phyloP scores from a whole-genome alignment of 1,140 invertebrate genomes.

The Adoxophyes honmai region DNA sequence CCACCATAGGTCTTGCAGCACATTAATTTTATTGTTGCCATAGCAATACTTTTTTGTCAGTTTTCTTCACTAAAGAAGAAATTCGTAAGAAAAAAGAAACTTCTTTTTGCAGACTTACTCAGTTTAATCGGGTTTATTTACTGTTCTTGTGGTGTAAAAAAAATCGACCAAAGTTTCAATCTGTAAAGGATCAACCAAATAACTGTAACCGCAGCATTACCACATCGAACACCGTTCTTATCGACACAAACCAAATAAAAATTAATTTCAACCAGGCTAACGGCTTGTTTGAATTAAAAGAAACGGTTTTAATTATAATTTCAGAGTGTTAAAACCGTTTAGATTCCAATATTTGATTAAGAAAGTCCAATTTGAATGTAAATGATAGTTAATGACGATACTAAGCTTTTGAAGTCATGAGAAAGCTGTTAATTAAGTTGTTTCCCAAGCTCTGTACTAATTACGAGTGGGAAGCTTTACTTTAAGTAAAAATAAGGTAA shows the following conservation, averaged over 20 bases:
- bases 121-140: no score
- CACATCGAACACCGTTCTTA: neutral
- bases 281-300: neutral
- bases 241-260: neutral
- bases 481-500: no score
- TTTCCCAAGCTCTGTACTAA: slow-evolving; percentile 9
- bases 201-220: no score
- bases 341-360: slow-evolving; percentile 15
- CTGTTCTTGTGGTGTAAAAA: no score
- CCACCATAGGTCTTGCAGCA: no score
- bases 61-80: no score
- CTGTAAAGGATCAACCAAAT: no score
- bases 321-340: slow-evolving; percentile 5
- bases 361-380: slow-evolving; percentile 22
- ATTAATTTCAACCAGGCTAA: slow-evolving; percentile 8
- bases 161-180: no score
- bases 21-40: no score
- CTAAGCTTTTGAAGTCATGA: slow-evolving; percentile 16
- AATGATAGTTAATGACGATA: slow-evolving; percentile 23
- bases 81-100: no score
- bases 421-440: slow-evolving; percentile 24
- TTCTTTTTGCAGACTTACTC: no score
- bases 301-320: slow-evolving; percentile 3
- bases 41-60: no score
- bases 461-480: neutral